Evolutionary conservation across 2,113 vertebrate genomes (phyloP).

Genomic region (Fregata magnificens): DNA sequence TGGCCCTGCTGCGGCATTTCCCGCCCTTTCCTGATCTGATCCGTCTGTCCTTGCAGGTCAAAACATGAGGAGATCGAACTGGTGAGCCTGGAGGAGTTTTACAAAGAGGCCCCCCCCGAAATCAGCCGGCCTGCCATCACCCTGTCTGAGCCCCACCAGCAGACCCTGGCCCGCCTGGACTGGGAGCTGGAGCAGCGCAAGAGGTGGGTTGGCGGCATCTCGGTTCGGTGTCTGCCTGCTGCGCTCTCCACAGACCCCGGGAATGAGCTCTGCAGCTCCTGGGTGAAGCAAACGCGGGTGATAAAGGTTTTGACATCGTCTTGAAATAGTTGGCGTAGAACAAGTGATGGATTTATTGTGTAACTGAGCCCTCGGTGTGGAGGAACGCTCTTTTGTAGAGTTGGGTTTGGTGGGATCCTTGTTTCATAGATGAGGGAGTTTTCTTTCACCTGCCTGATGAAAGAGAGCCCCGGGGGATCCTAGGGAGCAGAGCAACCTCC

Average conservation of each 20-base stretch:
- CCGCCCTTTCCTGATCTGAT: background rate
- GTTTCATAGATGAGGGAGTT: background rate
- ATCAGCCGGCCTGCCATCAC: constrained; percentile 89
- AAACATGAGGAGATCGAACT: constrained; percentile 97
- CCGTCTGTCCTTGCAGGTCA: constrained; percentile 73
- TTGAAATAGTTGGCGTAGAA: fast-evolving
- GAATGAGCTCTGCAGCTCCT: background rate
- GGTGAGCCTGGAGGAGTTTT: constrained; percentile 92
- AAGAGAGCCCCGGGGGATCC: no score
- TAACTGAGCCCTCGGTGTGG: fast-evolving
- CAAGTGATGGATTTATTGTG: background rate
- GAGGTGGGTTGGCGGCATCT: constrained; percentile 65
- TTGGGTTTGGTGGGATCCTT: background rate
- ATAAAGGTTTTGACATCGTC: background rate
- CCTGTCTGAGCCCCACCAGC: constrained; percentile 89
- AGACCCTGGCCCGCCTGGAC: constrained; percentile 93
- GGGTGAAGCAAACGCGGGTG: no score
- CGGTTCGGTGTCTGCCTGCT: fast-evolving
- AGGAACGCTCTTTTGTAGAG: background rate
- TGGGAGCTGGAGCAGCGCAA: constrained; percentile 99
- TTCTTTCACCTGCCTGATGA: background rate
- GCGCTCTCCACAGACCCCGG: fast-evolving
- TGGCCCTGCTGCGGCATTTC: background rate
- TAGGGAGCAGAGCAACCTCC: background rate
- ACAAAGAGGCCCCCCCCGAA: constrained; percentile 85